Evolutionary conservation across 2,113 vertebrate genomes (phyloP), one percentile per base, ranked within the genome.

Genomic region (Rattus rattus): DNA sequence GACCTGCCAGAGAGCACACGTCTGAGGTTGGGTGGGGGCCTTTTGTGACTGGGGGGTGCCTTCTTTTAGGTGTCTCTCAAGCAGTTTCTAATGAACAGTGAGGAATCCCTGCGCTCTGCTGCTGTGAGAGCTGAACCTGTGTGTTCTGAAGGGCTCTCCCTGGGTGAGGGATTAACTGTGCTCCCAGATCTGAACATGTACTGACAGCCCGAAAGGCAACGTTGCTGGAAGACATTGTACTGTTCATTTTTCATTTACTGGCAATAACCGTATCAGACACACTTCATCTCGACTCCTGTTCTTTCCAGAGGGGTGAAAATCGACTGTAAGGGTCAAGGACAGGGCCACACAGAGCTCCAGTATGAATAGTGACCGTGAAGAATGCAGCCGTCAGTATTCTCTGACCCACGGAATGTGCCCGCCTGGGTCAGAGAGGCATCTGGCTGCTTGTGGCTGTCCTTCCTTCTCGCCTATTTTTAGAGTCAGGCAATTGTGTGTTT

Each of bases 401-500:
- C 72, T 89, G 67, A 26, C 26, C 43, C 28, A 0, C 0, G 0
- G 69, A 30, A 88, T 76, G 8, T 43, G 1, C 84, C 47, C 43
- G 2, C 73, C 28, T 1, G 7, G 63, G 61, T 77, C 75, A 43
- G 88, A 76, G 67, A 91, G 69, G 77, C 70, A 30, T 92, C 81
- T 65, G 85, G 22, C 39, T n/a, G 16, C 77, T 75, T 56, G 5
- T 28, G 24, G 0, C 73, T 43, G 43, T 20, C 63, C 19, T 88
- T 88, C 33, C 67, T 97, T 63, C 59, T 16, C 54, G 76, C 54
- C 65, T 89, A 76, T 43, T 67, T 91, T 76, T 83, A 47, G 91
- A 94, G 79, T 54, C 49, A 91, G 47, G n/a, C 56, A 30, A 67
- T 69, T 14, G 16, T 47, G 19, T 0, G 0, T 89, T 95, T 97